Evolutionary conservation across 2,113 vertebrate genomes (phyloP), one percentile per base, ranked within the genome.

Genomic region (Leptobrachium leishanense): DNA sequence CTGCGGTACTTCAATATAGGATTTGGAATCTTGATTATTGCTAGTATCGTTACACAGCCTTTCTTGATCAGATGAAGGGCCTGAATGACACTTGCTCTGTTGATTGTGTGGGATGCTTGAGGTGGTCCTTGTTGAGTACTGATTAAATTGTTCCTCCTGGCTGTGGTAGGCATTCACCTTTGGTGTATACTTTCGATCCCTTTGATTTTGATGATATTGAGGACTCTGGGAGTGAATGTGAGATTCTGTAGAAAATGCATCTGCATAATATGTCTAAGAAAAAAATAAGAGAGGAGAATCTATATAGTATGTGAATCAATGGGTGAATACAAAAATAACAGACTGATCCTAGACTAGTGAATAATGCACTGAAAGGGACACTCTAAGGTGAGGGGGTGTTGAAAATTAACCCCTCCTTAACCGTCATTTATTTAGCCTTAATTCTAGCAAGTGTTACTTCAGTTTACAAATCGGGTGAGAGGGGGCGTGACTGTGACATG

Each of bases 111-210:
- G 50, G 68, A 46, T 44, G 10, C 39, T 5, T 8, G 62, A 39
- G 20, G 2, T 12, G 4, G 55, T 2, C 13, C 5, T 20, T 8
- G 62, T 20, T 8, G 62, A 2, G 13, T 64, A 8, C 4, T 64
- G 9, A 42, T 77, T 77, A 59, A n/a, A 13, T 44, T 79, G 70
- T 68, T 43, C 44, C 50, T 67, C 63, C 42, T 72, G 69, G 46
- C 42, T 72, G 31, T 72, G 50, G 69, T 44, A 40, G 20, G 46
- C 10, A 54, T 5, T 5, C 9, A 5, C 9, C 9, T 31, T 15
- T 54, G 46, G 3, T 11, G 40, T 73, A 3, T 73, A 57, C 12
- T 50, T 43, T 55, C 5, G 69, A 9, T 72, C 44, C 62, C 10
- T 59, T 59, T 79, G 62, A 40, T 1, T 15, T 9, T 80, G 20